These are phyloP conservation scores for Amblyjoppa proteus DNA, from an alignment of 2,888 invertebrate species.

Conservation along the genomic window DNA sequence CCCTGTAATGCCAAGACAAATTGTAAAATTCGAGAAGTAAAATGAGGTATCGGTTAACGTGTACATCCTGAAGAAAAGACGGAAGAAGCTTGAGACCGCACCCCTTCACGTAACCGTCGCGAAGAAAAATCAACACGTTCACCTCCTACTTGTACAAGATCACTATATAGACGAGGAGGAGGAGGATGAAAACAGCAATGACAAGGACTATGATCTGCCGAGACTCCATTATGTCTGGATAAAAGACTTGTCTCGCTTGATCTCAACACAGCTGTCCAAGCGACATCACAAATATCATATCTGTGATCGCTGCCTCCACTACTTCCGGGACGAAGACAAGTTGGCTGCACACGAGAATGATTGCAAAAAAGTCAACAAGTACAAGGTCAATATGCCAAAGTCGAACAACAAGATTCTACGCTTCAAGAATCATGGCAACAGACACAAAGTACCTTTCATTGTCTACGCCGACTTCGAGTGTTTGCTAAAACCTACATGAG, in stretches of 20 bases:
- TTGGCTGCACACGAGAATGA: constrained; percentile 20
- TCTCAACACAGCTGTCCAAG: constrained; percentile 14
- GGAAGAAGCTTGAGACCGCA: not conserved
- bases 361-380: constrained; percentile 33
- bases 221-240: constrained; percentile 42
- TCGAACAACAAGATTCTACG: constrained; percentile 50
- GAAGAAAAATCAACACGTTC: constrained; percentile 49
- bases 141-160: constrained; percentile 47
- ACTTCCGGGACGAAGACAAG: not conserved
- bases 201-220: not conserved
- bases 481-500: constrained; percentile 46
- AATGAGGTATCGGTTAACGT: constrained; percentile 69
- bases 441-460: constrained; percentile 59
- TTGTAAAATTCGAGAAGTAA: constrained; percentile 69
- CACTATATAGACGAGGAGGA: constrained; percentile 40
- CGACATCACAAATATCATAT: not conserved
- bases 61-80: constrained; percentile 26
- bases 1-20: constrained; percentile 67
- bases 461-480: constrained; percentile 65
- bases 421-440: constrained; percentile 59
- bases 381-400: constrained; percentile 39
- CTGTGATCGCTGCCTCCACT: constrained; percentile 42
- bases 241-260: constrained; percentile 37
- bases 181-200: not conserved
- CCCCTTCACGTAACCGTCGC: constrained; percentile 29